Evolutionary conservation across 2,888 invertebrate genomes (phyloP), one percentile per base, ranked within the genome.

Genomic region (Cerceris rybyensis): DNA sequence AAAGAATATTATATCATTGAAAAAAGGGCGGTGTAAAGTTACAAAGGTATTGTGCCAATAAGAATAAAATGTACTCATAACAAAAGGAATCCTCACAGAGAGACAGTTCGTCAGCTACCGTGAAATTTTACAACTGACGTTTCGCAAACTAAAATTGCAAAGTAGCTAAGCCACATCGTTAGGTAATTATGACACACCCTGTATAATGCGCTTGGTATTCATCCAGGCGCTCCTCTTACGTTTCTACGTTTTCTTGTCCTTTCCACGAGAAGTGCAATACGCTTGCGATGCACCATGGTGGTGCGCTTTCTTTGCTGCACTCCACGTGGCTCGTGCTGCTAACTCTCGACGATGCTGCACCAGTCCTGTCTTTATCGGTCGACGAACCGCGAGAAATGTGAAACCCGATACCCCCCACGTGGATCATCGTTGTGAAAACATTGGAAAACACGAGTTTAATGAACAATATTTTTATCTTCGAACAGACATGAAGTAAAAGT

Each of bases 371-470:
- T 70, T 59, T 74, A 59, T 79, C 82, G 74, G 76, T 82, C 82
- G 74, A 76, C 78, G 75, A 75, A 82, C 75, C 59, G 43, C 68
- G 60, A 72, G 82, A 76, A 67, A 78, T 61, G 78, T 58, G 70
- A 78, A 76, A 81, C 55, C 70, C 70, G 61, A 70, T 55, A 14
- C 17, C 41, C 43, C 71, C 43, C 50, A 50, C 61, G 61, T 61
- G 65, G 69, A 39, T 57, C 49, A 43, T 59, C 46, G 57, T 49
- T 13, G 52, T 28, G 46, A n/a, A 60, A 67, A 58, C 13, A 55
- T 55, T 16, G 17, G 7, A 55, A 28, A 17, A 11, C 28, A 17
- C 42, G n/a, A 39, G 8, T 13, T 57, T 60, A 11, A 14, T 6
- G 42, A 41, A 42, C 60, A 14, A 13, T 0, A 16, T 61, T 28